Evolutionary conservation across 1,140 invertebrate species (phyloP).

Genomic region (Diorhabda elongata): DNA sequence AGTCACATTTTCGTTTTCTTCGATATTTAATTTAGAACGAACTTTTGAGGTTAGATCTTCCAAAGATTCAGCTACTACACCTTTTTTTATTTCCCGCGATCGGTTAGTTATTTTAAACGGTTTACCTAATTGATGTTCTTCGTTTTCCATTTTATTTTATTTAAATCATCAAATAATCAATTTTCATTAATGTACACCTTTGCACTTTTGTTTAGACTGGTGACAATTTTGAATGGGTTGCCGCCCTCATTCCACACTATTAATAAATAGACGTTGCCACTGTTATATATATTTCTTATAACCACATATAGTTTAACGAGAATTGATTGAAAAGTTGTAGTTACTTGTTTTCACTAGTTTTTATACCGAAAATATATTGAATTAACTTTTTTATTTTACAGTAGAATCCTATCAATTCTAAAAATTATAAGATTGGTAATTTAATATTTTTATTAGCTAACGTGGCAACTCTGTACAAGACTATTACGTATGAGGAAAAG

Average conservation of each 20-base stretch:
- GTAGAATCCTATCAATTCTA: too few relatives aligned
- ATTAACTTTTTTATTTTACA: too few relatives aligned
- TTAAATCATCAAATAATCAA: constrained; percentile 4
- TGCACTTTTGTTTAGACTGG: constrained; percentile 22
- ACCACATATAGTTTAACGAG: too few relatives aligned
- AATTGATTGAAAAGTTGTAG: too few relatives aligned
- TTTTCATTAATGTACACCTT: neutral
- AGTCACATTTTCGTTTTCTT: constrained; percentile 41
- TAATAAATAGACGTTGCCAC: neutral
- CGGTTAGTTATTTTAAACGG: constrained; percentile 67
- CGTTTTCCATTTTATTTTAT: constrained; percentile 36
- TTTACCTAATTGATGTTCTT: constrained; percentile 43
- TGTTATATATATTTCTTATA: too few relatives aligned
- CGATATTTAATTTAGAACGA: constrained; percentile 58
- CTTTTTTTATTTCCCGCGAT: constrained; percentile 71
- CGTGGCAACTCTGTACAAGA: too few relatives aligned
- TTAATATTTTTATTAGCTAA: too few relatives aligned
- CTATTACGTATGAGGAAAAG: neutral
- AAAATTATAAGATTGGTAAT: too few relatives aligned
- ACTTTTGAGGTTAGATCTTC: constrained; percentile 69
- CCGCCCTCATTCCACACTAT: constrained; percentile 24
- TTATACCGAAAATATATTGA: too few relatives aligned
- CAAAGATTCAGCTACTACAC: constrained; percentile 70
- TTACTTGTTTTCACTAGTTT: too few relatives aligned
- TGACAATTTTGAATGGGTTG: constrained; percentile 18